Evolutionary conservation across 2,888 invertebrate species (phyloP), one percentile per base, ranked within the genome.

Genomic region (Polymixis flavicincta): DNA sequence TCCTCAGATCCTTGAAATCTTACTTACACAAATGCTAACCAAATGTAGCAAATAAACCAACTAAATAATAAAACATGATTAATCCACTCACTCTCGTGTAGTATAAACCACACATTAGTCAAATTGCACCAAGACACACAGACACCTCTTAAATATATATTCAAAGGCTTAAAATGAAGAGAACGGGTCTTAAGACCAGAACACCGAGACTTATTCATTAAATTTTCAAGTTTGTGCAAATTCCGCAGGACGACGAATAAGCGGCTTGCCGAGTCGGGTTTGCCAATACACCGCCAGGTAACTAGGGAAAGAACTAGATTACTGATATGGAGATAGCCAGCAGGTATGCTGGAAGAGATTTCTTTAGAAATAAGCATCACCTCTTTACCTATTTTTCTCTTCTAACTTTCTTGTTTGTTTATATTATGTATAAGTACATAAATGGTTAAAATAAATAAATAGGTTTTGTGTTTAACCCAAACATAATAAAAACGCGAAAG

Each of bases 141-240:
- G 28, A 63, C 54, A 70, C 32, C 45, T 71, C 37, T 60, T 57
- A 25, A 83, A 79, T 25, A 74, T 37, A 69, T 52, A 64, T 72
- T 70, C 52, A 70, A 82, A 70, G 52, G 48, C 52, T 68, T 69
- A 66, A 78, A 78, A 83, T 73, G 57, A 76, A 76, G 78, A 67
- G 74, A 81, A 75, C 74, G 72, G 75, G 54, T 74, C 61, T n/a
- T 22, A 71, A 67, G 77, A 76, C 67, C 59, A 84, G 87, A 87
- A 85, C 84, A 79, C 78, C 82, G 71, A 80, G 82, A 66, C 87
- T 88, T 90, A 90, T 93, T 94, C 93, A 94, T 94, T 93, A 94
- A 94, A 94, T 92, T 94, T 93, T 92, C 92, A 93, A 94, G 92
- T 92, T 90, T 88, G 91, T 89, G 90, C 90, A 90, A 93, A 93